Evolutionary conservation across 2,888 invertebrate genomes (phyloP), one percentile per base, ranked within the genome.

Genomic region (Parasteatoda lunata): DNA sequence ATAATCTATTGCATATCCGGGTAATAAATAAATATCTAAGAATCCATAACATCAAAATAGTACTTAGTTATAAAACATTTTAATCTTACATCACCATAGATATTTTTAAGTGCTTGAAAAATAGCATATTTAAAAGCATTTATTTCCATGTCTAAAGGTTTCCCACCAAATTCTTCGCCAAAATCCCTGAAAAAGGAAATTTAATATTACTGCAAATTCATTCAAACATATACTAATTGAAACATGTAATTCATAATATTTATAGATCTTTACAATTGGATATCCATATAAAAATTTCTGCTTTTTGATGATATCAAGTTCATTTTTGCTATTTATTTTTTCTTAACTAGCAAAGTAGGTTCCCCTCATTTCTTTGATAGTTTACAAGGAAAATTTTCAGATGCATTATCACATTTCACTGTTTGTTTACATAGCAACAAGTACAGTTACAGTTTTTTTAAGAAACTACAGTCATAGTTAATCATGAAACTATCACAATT

Each of bases 31-130:
- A 30, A 30, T 30, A 30, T 30, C 30, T 59, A 59, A 59, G n/a
- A 4, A 59, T 59, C 9, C 9, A 59, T 59, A 59, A 59, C 9
- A 59, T 8, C n/a, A 7, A 4, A 59, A 4, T 7, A 4, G 4
- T 9, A 59, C 59, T 13, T 8, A 4, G n/a, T 7, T 30, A 59
- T 13, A 59, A 71, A n/a, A 4, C 3, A 71, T 49, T 45, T 13
- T 8, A 5, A 13, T 5, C 86, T 68, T 73, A 86, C 86, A 72
- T 86, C 81, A n/a, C 86, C 86, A 59, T 77, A 52, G 15, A 86
- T 45, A 45, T 15, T 77, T 73, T 86, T 86, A 65, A 86, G 66
- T 59, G 86, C 86, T 69, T 72, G 64, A 51, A 65, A 72, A 47
- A 86, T 72, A 8, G 81, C 54, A 72, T 77, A 86, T 80, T 73